Evolutionary conservation across 2,888 invertebrate species (phyloP).

Genomic region (Hoplodrina ambigua): DNA sequence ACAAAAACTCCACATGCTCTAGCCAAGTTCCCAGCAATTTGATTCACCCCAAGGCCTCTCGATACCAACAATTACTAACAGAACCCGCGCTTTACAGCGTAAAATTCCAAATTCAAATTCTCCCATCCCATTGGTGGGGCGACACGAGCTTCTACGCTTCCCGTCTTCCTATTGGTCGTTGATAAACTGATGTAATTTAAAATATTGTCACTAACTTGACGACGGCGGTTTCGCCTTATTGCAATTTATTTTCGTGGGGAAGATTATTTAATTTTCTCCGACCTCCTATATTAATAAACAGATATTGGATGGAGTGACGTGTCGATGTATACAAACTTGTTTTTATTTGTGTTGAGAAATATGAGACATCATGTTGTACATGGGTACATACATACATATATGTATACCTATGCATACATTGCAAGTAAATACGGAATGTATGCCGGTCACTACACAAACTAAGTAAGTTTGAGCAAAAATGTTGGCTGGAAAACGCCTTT

Average conservation of each 20-base stretch:
- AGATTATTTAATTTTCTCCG: conserved; percentile 84
- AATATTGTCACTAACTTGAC: conserved; percentile 87
- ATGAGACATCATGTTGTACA: background rate
- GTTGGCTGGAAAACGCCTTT: too few relatives aligned
- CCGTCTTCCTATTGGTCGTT: conserved; percentile 79
- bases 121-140: conserved; percentile 75
- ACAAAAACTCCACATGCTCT: conserved; percentile 11
- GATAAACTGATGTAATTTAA: conserved; percentile 87
- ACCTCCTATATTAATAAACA: conserved; percentile 82
- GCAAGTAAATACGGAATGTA: background rate
- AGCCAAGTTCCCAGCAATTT: conserved; percentile 52
- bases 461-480: too few relatives aligned
- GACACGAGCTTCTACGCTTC: conserved; percentile 61
- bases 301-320: conserved; percentile 73
- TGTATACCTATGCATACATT: too few relatives aligned
- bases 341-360: conserved; percentile 33
- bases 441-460: too few relatives aligned
- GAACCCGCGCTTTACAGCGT: conserved; percentile 73
- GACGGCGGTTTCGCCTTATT: conserved; percentile 81
- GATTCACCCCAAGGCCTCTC: conserved; percentile 71
- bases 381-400: background rate
- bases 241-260: conserved; percentile 87
- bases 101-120: conserved; percentile 81
- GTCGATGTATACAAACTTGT: conserved; percentile 39
- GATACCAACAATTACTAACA: conserved; percentile 69